Conservation (phyloP, 2,888 invertebrate species). For the Ptychoptera albimana region DNA sequence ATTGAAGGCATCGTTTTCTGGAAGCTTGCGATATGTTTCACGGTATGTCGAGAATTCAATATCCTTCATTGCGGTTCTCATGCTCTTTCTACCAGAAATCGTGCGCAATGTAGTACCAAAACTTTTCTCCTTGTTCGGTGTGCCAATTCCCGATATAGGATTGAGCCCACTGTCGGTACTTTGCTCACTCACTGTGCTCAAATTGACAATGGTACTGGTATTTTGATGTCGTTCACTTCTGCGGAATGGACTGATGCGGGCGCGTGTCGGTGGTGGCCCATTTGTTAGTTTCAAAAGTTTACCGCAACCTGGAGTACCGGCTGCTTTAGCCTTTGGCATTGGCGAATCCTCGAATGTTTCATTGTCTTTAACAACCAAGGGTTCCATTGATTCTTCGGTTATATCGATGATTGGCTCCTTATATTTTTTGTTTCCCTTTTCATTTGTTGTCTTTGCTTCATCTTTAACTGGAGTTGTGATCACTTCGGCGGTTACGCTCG, state of each 20-base stretch:
- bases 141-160: neutral
- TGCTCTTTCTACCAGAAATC: slow-evolving; percentile 25
- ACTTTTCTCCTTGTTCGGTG: neutral
- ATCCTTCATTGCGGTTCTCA: slow-evolving; percentile 17
- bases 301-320: neutral
- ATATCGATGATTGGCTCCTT: neutral
- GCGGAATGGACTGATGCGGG: neutral
- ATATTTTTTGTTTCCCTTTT: neutral
- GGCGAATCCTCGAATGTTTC: neutral
- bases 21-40: slow-evolving; percentile 21
- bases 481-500: neutral
- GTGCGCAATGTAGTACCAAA: slow-evolving; percentile 9
- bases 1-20: slow-evolving; percentile 23
- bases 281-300: neutral
- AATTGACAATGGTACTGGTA: slow-evolving; percentile 3
- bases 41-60: slow-evolving; percentile 19
- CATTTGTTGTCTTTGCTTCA: neutral
- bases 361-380: slow-evolving; percentile 5
- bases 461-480: neutral
- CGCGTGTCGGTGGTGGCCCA: neutral
- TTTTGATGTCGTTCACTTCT: neutral
- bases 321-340: neutral
- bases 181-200: slow-evolving; percentile 1
- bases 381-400: slow-evolving; percentile 5
- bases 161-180: neutral